These are phyloP conservation scores for Malurus cyaneus DNA, from an alignment of 2,113 vertebrate species.

Conservation along the genomic window DNA sequence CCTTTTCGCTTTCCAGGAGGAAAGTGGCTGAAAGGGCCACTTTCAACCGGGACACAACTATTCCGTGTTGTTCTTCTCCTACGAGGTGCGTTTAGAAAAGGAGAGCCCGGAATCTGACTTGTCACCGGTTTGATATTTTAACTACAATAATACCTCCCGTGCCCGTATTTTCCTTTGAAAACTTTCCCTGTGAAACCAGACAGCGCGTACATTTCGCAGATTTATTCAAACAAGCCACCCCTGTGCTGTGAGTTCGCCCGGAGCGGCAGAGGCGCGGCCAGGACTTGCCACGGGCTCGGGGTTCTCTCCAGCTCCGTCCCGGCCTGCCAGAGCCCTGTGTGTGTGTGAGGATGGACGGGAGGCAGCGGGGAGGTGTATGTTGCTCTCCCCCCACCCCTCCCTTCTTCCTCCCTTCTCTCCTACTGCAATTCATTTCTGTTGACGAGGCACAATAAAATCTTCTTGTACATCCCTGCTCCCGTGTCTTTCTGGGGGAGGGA, in stretches of 20 bases:
- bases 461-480: background rate
- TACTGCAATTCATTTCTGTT: background rate
- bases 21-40: background rate
- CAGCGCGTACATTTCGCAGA: background rate
- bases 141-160: background rate
- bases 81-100: background rate
- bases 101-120: background rate
- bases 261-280: background rate
- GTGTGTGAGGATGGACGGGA: background rate
- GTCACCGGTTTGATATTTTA: background rate
- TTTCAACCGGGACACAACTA: background rate
- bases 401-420: background rate
- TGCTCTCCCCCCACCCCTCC: background rate
- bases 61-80: background rate
- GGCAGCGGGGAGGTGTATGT: background rate
- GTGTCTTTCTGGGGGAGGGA: background rate
- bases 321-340: background rate
- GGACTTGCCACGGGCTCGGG: background rate
- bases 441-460: slow-evolving; percentile 28
- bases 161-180: background rate
- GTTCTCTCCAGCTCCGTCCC: background rate
- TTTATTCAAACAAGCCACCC: background rate
- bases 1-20: background rate
- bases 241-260: background rate
- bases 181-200: background rate